phyloP scores from a whole-genome alignment of 2,113 vertebrate genomes.

The Romanogobio albipinnatus region DNA sequence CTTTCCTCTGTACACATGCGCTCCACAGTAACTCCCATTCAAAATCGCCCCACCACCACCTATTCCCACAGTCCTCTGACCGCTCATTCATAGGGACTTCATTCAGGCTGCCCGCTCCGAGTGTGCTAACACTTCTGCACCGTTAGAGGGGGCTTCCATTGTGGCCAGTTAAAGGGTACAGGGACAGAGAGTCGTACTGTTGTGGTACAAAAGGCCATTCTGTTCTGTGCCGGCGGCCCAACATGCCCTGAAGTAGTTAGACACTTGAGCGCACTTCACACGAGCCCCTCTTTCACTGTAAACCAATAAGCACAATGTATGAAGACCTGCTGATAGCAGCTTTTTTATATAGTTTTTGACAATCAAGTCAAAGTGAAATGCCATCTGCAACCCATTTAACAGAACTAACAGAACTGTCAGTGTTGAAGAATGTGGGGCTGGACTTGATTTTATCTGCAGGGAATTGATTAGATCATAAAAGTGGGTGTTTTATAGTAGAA shows the following conservation, averaged over 20 bases:
- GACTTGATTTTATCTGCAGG: neutral
- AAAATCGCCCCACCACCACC: neutral
- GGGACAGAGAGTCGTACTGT: conserved; percentile 53
- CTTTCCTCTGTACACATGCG: neutral
- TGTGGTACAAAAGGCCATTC: conserved; percentile 61
- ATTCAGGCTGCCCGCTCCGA: conserved; percentile 35
- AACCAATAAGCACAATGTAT: conserved; percentile 47
- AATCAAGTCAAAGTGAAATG: neutral
- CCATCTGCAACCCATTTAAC: neutral
- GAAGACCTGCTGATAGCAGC: conserved; percentile 30
- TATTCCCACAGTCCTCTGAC: conserved; percentile 23
- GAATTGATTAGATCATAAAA: neutral
- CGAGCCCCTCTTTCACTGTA: conserved; percentile 13
- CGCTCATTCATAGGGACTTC: conserved; percentile 46
- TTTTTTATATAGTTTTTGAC: conserved; percentile 23
- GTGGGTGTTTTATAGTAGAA: neutral
- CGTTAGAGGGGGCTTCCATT: conserved; percentile 54
- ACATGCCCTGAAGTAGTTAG: conserved; percentile 59
- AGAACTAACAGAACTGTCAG: neutral
- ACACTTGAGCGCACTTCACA: conserved; percentile 59
- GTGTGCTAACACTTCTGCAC: conserved; percentile 39
- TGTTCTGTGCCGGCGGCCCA: conserved; percentile 51
- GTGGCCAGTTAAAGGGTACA: conserved; percentile 16
- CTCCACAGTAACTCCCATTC: conserved; percentile 34
- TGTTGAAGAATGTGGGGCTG: neutral